Conservation (phyloP, 64 coral and sea anemone species). For the Cladopsammia gracilis region DNA sequence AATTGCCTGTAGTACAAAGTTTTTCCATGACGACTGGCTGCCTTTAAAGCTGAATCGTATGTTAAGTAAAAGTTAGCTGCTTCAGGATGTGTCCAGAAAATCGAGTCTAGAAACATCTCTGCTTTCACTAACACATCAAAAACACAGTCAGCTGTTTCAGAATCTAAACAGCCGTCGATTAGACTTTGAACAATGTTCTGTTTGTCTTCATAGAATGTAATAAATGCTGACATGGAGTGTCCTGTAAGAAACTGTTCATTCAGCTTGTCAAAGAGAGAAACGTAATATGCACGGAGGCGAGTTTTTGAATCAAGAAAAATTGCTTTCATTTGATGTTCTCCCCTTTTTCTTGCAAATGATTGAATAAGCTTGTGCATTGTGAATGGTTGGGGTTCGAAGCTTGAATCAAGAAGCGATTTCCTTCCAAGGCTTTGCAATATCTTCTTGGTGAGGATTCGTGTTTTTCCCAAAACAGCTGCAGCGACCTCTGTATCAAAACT, state of each 20-base stretch:
- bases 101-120: constrained; percentile 5
- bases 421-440: constrained; percentile 18
- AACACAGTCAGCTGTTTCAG: neutral
- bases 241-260: neutral
- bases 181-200: neutral
- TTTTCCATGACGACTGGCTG: no score
- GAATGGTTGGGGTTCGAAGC: neutral
- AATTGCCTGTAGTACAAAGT: neutral
- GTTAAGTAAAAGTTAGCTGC: neutral
- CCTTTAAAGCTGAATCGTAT: constrained; percentile 5
- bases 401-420: constrained; percentile 39
- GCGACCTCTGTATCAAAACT: constrained; percentile 29
- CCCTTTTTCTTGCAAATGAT: neutral
- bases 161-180: neutral
- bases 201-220: constrained; percentile 8
- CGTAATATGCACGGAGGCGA: neutral
- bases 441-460: neutral
- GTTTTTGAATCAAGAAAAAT: neutral
- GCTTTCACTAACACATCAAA: neutral
- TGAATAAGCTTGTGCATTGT: constrained; percentile 21
- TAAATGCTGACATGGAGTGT: neutral
- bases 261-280: neutral
- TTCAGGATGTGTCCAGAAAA: neutral
- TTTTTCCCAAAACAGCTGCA: constrained; percentile 24
- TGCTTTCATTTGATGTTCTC: neutral